Base-by-base conservation (phyloP, 2,113 vertebrate species). In the Lichenostomus cassidix region DNA sequence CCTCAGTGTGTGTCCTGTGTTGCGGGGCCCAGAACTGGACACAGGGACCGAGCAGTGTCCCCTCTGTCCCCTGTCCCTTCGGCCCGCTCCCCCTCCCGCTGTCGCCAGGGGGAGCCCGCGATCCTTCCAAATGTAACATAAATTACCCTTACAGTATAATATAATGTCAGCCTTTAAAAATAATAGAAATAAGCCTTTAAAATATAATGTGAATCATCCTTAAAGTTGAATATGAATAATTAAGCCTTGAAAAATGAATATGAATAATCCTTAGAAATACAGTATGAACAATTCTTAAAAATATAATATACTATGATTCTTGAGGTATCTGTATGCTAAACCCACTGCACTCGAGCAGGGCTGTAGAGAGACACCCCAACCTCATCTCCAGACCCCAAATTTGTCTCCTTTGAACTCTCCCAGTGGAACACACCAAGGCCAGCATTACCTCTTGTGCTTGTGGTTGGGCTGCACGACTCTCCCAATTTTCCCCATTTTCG, bases 401-500 rank as follows among this genome's bases (percentile, higher is more conserved):
- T 55, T 21, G 15, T 33, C 17, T 55, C 35, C 71, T 15, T 31
- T 42, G 49, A 63, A 15, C 12, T 55, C 2, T 42, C 41, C 42
- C 14, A 19, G 35, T 7, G 8, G 39, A 47, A 60, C 41, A 25
- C 68, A 11, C 15, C 15, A 5, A 49, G 56, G 8, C 7, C 68
- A 62, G 91, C 5, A 13, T 97, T 97, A 99, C 99, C 98, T 98
- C 94, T 98, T 97, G 24, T 99, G 97, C 65, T 98, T 96, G 2
- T 8, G 92, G 87, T 98, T 97, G 9, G 99, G 99, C 83, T 95
- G 96, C 90, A 99, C 94, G 2, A 99, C 98, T 96, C 97, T 97
- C 53, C 99, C 99, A 33, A 98, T 98, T 97, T 97, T 99, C 65
- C 98, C 98, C 99, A 99, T 99, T 97, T 97, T 98, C 74, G 96